Conservation (phyloP, 2,888 invertebrate species). For the Argynnis bischoffii region DNA sequence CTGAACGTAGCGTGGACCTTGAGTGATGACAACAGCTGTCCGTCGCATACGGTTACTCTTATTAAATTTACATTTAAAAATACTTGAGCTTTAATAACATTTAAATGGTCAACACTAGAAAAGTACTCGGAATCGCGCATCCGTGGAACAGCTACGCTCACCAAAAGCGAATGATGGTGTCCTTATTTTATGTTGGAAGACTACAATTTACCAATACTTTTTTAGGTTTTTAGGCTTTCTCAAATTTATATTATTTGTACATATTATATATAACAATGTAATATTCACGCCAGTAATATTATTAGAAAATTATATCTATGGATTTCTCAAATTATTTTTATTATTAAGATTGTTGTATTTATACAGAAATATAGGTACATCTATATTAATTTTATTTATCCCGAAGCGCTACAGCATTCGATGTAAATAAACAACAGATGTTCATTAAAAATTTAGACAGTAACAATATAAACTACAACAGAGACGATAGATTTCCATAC, state of each 20-base stretch:
- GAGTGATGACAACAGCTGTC: not conserved
- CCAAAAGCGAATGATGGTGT: conserved; percentile 15
- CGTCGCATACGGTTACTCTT: not conserved
- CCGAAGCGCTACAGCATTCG: conserved; percentile 26
- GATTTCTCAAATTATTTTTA: conserved; percentile 17
- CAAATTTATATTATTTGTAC: conserved; percentile 12
- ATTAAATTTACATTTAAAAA: conserved; percentile 7
- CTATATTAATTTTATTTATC: conserved; percentile 23
- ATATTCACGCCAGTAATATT: conserved; percentile 20
- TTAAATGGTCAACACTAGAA: conserved; percentile 1
- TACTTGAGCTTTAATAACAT: conserved; percentile 11
- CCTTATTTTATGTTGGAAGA: conserved; percentile 34
- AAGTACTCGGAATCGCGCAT: not conserved
- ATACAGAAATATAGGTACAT: conserved; percentile 27
- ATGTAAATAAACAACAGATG: conserved; percentile 26
- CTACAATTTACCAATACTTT: conserved; percentile 31
- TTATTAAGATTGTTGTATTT: conserved; percentile 23
- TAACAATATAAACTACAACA: conserved; percentile 32
- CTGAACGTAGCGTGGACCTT: conserved; percentile 9
- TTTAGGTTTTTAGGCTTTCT: conserved; percentile 19
- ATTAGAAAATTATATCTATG: conserved; percentile 24
- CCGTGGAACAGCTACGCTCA: conserved; percentile 14
- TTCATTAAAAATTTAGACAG: conserved; percentile 30
- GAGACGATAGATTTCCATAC: conserved; percentile 35
- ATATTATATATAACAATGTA: conserved; percentile 12